phyloP scores from a whole-genome alignment of 2,888 invertebrate genomes.

The Tubulanus polymorphus region DNA sequence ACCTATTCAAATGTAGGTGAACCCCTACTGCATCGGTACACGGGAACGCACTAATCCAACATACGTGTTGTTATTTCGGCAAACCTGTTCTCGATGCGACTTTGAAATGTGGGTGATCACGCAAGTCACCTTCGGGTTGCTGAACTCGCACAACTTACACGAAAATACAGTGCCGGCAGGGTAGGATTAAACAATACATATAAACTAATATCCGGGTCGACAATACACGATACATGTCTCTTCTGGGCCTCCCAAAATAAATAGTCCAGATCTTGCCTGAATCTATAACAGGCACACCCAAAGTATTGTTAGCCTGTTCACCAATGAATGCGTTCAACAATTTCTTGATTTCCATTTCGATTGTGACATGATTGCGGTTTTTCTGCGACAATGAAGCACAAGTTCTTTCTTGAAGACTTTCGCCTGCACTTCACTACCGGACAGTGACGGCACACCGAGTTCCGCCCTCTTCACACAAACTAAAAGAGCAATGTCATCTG shows the following conservation, averaged over 20 bases:
- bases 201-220: constrained; percentile 21
- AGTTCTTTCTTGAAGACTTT: constrained; percentile 19
- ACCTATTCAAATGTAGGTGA: constrained; percentile 30
- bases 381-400: constrained; percentile 16
- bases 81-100: no score
- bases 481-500: no score
- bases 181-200: no score
- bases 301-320: constrained; percentile 15
- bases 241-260: constrained; percentile 22
- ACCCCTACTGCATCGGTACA: constrained; percentile 26
- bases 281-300: constrained; percentile 23
- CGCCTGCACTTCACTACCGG: not conserved
- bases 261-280: constrained; percentile 15
- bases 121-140: no score
- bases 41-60: no score
- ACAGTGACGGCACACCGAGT: constrained; percentile 12
- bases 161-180: no score
- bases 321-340: constrained; percentile 17
- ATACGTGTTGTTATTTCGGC: no score
- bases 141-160: no score
- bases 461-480: no score
- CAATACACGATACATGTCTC: constrained; percentile 20
- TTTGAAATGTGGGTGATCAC: no score
- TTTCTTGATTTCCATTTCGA: constrained; percentile 12
- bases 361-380: constrained; percentile 19